These are phyloP conservation scores for Eucera pruinosa DNA, from an alignment of 2,888 invertebrate genomes.

Conservation along the genomic window DNA sequence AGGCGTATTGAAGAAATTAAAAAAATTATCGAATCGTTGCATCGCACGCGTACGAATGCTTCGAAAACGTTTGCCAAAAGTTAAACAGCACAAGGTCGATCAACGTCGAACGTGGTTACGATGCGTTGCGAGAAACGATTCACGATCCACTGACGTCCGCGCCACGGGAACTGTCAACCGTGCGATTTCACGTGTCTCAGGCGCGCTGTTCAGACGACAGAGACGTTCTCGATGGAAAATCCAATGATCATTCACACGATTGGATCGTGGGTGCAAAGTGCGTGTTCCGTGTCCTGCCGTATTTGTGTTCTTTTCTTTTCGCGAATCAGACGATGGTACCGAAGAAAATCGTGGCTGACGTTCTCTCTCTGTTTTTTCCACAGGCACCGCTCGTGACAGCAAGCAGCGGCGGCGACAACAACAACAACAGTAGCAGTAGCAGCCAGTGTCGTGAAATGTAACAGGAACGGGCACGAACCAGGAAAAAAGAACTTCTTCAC, in stretches of 20 bases:
- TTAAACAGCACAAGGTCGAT: conserved; percentile 66
- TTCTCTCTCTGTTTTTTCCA: conserved; percentile 7
- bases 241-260: conserved; percentile 26
- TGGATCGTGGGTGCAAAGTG: conserved; percentile 37
- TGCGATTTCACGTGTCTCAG: conserved; percentile 60
- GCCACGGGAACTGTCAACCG: conserved; percentile 57
- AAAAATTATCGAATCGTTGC: background rate
- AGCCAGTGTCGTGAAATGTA: conserved; percentile 27
- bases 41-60: conserved; percentile 27
- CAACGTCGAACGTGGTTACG: conserved; percentile 45
- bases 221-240: conserved; percentile 9
- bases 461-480: conserved; percentile 35
- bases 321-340: background rate
- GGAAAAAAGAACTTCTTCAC: conserved; percentile 41
- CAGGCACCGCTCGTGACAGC: conserved; percentile 45
- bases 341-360: conserved; percentile 17
- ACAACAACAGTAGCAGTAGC: conserved; percentile 49
- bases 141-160: conserved; percentile 50
- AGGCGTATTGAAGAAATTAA: background rate
- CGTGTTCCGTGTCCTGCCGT: conserved; percentile 58
- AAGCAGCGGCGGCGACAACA: conserved; percentile 50
- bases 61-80: conserved; percentile 57
- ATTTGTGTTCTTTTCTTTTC: background rate
- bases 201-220: conserved; percentile 30
- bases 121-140: conserved; percentile 35